Evolutionary conservation across 1,140 invertebrate genomes (phyloP), one percentile per base, ranked within the genome.

Genomic region (Harpegnathos saltator): DNA sequence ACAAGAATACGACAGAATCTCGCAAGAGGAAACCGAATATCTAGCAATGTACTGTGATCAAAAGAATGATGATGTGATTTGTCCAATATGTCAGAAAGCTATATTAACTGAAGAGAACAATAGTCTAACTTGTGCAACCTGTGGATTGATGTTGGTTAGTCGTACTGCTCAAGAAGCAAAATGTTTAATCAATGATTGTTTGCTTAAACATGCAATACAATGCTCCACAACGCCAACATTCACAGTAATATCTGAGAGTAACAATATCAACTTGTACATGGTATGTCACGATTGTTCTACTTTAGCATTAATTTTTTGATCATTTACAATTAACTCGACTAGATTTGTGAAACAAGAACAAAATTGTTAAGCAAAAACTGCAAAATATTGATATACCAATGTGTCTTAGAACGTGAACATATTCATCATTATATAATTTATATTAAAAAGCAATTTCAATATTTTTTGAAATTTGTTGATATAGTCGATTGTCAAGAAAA

Each of bases 1-100:
- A 3, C 48, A 89, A 78, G 94, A 94, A 78, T 94, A 94, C 71
- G 91, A 94, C 26, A 91, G 65, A 80, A 75, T 93, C 26, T 59
- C 90, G 11, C 81, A 89, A 24, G 85, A 91, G 9, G 93, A 94
- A 72, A 85, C 91, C 7, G 75, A 92, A 63, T 84, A 90, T 33
- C 63, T 90, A 12, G 69, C 86, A 14, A 63, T 61, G 0, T 84
- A 72, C 26, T 78, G 84, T 14, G 89, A 93, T 48, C 63, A 87
- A 17, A 82, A 88, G 14, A 19, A 62, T 5, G 71, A 83, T 38
- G 62, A 89, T 66, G 85, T 93, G 1, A 86, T 92, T 29, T 93
- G 93, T 89, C 93, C 92, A 14, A 85, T 92, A n/a, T 94, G 93
- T 59, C 89, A 92, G 68, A 90, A 74, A 88, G 52, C 66, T 48